Conservation (phyloP, 2,888 invertebrate genomes). For the Cephonodes hylas region DNA sequence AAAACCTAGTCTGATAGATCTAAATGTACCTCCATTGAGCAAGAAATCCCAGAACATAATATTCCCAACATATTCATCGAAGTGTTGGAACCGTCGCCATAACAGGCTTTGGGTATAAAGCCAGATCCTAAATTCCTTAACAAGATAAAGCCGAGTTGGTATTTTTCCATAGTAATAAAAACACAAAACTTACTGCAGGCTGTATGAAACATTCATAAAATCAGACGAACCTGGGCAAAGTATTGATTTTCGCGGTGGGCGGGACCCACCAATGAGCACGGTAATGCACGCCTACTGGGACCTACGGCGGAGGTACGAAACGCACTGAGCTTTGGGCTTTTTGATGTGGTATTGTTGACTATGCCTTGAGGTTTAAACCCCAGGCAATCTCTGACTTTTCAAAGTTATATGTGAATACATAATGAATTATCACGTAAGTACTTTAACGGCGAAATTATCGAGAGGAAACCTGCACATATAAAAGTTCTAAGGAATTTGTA, state of each 20-base stretch:
- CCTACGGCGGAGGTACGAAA: neutral
- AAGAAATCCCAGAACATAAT: too few relatives aligned
- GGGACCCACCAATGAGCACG: constrained; percentile 40
- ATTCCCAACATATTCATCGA: neutral
- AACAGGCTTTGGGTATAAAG: neutral
- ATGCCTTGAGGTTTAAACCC: too few relatives aligned
- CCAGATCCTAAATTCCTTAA: constrained; percentile 1
- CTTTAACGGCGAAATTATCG: too few relatives aligned
- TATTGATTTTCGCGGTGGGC: constrained; percentile 57
- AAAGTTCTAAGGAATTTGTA: too few relatives aligned
- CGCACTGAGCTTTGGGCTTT: neutral
- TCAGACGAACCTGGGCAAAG: constrained; percentile 21
- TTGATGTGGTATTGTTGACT: neutral
- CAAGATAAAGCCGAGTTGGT: constrained; percentile 22
- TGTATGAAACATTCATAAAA: constrained; percentile 61
- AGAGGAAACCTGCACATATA: too few relatives aligned
- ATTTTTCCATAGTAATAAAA: constrained; percentile 25
- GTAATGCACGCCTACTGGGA: constrained; percentile 43
- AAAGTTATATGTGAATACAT: too few relatives aligned
- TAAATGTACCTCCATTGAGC: too few relatives aligned
- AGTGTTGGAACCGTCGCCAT: neutral
- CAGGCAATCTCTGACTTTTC: too few relatives aligned
- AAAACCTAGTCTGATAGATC: too few relatives aligned
- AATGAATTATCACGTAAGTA: too few relatives aligned
- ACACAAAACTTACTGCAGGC: constrained; percentile 27